These are phyloP conservation scores for Halcyon badia DNA, from an alignment of 2,797 vertebrate species.

Conservation along the genomic window DNA sequence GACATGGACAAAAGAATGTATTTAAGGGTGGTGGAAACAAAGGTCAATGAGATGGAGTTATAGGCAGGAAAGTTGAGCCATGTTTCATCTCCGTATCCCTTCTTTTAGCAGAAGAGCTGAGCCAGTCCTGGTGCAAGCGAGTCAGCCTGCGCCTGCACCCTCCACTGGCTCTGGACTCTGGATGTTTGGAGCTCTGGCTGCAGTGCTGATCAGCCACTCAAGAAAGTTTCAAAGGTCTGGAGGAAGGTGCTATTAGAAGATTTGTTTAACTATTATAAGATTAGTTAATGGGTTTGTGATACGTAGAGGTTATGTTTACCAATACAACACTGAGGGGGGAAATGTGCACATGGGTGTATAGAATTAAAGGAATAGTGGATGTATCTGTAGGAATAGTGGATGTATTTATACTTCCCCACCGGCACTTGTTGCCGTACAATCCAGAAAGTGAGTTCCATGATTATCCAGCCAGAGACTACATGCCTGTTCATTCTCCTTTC, in stretches of 20 bases:
- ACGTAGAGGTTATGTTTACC: background rate
- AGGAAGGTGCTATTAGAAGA: background rate
- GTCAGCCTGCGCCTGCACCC: background rate
- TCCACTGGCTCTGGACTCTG: background rate
- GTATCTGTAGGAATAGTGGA: background rate
- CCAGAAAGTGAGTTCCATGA: background rate
- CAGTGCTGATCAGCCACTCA: background rate
- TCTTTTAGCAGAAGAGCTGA: background rate
- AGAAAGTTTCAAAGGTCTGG: slow-evolving; percentile 43
- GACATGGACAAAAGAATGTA: background rate
- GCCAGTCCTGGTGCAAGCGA: rapidly evolving
- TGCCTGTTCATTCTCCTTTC: background rate
- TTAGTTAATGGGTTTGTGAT: slow-evolving; percentile 6
- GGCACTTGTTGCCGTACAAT: background rate
- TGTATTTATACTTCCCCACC: background rate
- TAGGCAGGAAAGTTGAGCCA: background rate
- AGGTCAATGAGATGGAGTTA: background rate
- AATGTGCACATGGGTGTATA: background rate
- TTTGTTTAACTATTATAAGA: slow-evolving; percentile 8
- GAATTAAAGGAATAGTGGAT: background rate
- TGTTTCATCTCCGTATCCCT: background rate
- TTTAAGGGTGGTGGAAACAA: background rate
- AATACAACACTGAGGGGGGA: background rate
- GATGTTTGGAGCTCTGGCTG: background rate
- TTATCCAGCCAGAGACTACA: background rate